Evolutionary conservation across 2,113 vertebrate species (phyloP).

Genomic region (Colossoma macropomum): DNA sequence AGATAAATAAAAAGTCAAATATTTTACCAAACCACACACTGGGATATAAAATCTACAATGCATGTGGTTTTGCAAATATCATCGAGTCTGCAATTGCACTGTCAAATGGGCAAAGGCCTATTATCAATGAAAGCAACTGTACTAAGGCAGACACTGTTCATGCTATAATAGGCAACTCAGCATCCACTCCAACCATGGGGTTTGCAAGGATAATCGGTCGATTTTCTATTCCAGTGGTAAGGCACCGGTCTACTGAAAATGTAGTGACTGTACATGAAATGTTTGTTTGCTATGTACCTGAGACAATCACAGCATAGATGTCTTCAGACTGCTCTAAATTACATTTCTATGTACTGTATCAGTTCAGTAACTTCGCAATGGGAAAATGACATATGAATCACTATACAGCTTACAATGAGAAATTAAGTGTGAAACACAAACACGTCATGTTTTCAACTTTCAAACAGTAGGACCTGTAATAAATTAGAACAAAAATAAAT

Average conservation of each 20-base stretch:
- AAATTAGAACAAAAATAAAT: not conserved
- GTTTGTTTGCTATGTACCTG: too few relatives aligned
- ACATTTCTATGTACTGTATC: too few relatives aligned
- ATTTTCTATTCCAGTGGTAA: constrained; percentile 64
- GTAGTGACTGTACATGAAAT: too few relatives aligned
- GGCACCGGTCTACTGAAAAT: not conserved
- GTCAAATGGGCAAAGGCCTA: constrained; percentile 53
- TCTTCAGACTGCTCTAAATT: too few relatives aligned
- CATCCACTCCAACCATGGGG: constrained; percentile 63
- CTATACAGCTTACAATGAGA: too few relatives aligned
- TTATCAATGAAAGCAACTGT: constrained; percentile 57
- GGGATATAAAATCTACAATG: constrained; percentile 69
- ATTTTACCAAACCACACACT: constrained; percentile 63
- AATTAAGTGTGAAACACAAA: too few relatives aligned
- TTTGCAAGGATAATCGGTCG: constrained; percentile 63
- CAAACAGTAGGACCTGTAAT: not conserved
- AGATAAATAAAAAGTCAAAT: constrained; percentile 64
- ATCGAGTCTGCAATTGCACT: constrained; percentile 61
- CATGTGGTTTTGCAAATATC: constrained; percentile 65
- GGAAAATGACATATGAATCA: too few relatives aligned
- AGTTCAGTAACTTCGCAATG: too few relatives aligned
- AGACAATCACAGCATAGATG: too few relatives aligned
- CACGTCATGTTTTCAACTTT: too few relatives aligned
- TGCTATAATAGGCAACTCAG: constrained; percentile 66
- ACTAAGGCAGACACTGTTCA: constrained; percentile 52